Evolutionary conservation across 2,888 invertebrate genomes (phyloP).

Genomic region (Morpho deidamia): DNA sequence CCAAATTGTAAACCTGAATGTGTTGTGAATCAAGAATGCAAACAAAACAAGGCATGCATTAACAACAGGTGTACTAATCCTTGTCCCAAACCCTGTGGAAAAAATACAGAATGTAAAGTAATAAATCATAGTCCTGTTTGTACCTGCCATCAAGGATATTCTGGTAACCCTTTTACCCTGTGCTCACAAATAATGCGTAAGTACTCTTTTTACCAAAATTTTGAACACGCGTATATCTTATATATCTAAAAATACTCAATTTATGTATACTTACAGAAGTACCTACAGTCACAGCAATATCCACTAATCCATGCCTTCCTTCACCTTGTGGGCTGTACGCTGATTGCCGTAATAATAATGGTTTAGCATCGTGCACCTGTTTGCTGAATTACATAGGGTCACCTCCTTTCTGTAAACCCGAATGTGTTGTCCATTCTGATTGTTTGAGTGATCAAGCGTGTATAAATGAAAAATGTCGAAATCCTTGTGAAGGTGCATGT

Average conservation of each 20-base stretch:
- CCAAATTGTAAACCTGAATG: slow-evolving; percentile 82
- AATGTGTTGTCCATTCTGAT: slow-evolving; percentile 82
- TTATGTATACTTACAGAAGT: slow-evolving; percentile 40
- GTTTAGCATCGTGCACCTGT: slow-evolving; percentile 85
- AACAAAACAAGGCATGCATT: slow-evolving; percentile 81
- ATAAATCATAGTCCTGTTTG: slow-evolving; percentile 86
- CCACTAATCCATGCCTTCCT: slow-evolving; percentile 83
- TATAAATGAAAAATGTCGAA: slow-evolving; percentile 81
- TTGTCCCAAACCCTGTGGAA: slow-evolving; percentile 83
- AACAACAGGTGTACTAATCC: slow-evolving; percentile 84
- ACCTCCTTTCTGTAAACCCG: slow-evolving; percentile 81
- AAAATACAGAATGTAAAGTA: slow-evolving; percentile 82
- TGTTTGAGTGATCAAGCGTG: slow-evolving; percentile 82
- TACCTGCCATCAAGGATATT: slow-evolving; percentile 81
- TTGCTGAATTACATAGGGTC: slow-evolving; percentile 81
- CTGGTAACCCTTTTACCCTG: slow-evolving; percentile 83
- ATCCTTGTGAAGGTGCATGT: slow-evolving; percentile 84
- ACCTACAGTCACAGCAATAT: slow-evolving; percentile 46
- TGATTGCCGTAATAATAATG: slow-evolving; percentile 84
- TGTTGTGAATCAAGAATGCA: slow-evolving; percentile 82
- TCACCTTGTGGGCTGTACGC: slow-evolving; percentile 86
- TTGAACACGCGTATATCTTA: neutral
- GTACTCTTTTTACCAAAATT: slow-evolving; percentile 30
- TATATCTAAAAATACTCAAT: neutral
- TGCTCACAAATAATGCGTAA: slow-evolving; percentile 79